These are phyloP conservation scores for Ancistrus triradiatus DNA, from an alignment of 2,113 vertebrate genomes.

Conservation along the genomic window DNA sequence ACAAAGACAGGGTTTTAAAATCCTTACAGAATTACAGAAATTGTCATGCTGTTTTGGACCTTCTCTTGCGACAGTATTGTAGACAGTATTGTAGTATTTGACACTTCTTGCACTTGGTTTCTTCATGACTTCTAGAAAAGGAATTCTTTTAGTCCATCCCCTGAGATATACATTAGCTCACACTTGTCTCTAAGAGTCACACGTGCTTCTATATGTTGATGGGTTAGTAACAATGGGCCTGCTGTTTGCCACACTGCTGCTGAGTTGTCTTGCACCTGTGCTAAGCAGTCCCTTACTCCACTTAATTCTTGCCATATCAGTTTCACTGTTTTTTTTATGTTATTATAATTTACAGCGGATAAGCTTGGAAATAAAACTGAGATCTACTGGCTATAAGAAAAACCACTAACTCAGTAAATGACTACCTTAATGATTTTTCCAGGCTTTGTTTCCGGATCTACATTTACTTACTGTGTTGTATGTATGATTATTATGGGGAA, in stretches of 20 bases:
- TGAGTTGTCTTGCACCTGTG: slow-evolving; percentile 70
- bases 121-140: slow-evolving; percentile 30
- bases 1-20: too few relatives aligned
- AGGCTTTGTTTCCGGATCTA: background rate
- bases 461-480: too few relatives aligned
- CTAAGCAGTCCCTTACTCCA: slow-evolving; percentile 48
- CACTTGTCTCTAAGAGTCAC: slow-evolving; percentile 47
- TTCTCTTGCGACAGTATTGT: too few relatives aligned
- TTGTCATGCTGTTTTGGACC: too few relatives aligned
- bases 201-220: slow-evolving; percentile 53
- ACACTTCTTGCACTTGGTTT: too few relatives aligned
- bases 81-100: too few relatives aligned
- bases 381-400: background rate
- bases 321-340: slow-evolving; percentile 43
- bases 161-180: slow-evolving; percentile 49
- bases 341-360: slow-evolving; percentile 10
- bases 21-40: too few relatives aligned
- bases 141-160: slow-evolving; percentile 31
- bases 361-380: background rate
- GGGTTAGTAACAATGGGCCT: slow-evolving; percentile 58
- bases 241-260: slow-evolving; percentile 59
- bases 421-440: background rate
- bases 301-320: slow-evolving; percentile 42
- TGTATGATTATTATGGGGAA: too few relatives aligned
- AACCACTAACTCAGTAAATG: background rate